phyloP scores from a whole-genome alignment of 2,888 invertebrate species.

The Sthenelais limicola region DNA sequence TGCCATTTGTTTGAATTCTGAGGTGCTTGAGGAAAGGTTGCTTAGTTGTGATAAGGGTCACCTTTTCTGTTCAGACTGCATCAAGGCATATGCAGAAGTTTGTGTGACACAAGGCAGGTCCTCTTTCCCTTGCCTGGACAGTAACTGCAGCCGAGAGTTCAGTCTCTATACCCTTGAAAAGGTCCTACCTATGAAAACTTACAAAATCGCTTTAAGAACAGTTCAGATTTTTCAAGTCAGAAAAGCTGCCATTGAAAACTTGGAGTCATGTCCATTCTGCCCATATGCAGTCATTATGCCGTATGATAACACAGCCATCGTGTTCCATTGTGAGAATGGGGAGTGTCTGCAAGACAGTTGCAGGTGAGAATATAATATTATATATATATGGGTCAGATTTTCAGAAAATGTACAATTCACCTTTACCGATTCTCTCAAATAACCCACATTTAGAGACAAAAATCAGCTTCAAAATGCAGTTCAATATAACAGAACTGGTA shows the following conservation, averaged over 20 bases:
- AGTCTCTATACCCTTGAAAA: slow-evolving; percentile 67
- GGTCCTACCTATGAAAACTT: slow-evolving; percentile 73
- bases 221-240: slow-evolving; percentile 75
- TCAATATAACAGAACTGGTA: no score
- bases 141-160: slow-evolving; percentile 63
- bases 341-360: slow-evolving; percentile 77
- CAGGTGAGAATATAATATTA: no score
- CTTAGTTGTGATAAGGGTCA: slow-evolving; percentile 65
- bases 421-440: no score
- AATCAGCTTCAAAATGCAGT: no score
- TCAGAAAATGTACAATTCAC: no score
- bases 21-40: slow-evolving; percentile 73
- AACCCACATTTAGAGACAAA: no score
- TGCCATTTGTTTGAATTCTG: slow-evolving; percentile 76
- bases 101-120: slow-evolving; percentile 60
- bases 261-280: slow-evolving; percentile 78
- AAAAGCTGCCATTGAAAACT: slow-evolving; percentile 75
- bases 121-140: slow-evolving; percentile 73
- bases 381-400: no score
- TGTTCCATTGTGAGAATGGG: slow-evolving; percentile 76
- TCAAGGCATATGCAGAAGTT: slow-evolving; percentile 59
- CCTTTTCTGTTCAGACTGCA: slow-evolving; percentile 67
- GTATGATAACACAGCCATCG: slow-evolving; percentile 61
- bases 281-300: slow-evolving; percentile 76
- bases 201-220: slow-evolving; percentile 74